Conservation (phyloP, 2,113 vertebrate genomes). For the Origma solitaria region DNA sequence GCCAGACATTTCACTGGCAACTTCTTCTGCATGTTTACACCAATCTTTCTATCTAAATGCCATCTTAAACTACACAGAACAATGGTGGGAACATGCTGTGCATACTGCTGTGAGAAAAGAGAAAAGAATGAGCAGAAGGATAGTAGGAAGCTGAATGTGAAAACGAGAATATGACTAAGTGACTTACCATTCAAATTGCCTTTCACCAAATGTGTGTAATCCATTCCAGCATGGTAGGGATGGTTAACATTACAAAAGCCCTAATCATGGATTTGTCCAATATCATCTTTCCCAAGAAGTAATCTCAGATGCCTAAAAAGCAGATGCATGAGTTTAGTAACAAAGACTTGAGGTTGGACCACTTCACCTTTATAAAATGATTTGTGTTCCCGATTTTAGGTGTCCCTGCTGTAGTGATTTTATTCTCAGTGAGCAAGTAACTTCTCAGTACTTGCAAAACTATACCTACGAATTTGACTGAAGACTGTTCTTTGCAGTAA, state of each 20-base stretch:
- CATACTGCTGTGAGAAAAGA: neutral
- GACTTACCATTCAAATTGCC: conserved; percentile 65
- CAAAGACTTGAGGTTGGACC: conserved; percentile 25
- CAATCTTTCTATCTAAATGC: conserved; percentile 26
- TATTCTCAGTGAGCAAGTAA: conserved; percentile 56
- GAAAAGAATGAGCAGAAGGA: conserved; percentile 56
- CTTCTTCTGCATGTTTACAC: conserved; percentile 50
- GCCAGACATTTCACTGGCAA: conserved; percentile 29
- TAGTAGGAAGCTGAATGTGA: conserved; percentile 68
- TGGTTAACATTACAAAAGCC: conserved; percentile 68
- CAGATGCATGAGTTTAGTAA: conserved; percentile 60
- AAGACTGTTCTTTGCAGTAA: conserved; percentile 51
- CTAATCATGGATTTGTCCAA: conserved; percentile 67
- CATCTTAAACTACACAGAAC: conserved; percentile 55
- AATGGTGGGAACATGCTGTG: conserved; percentile 49
- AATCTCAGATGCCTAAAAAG: conserved; percentile 48
- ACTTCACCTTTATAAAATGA: conserved; percentile 38
- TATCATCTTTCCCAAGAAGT: conserved; percentile 66
- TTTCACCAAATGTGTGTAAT: conserved; percentile 63
- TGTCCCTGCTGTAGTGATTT: conserved; percentile 58
- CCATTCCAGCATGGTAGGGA: conserved; percentile 67
- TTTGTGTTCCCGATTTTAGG: conserved; percentile 63
- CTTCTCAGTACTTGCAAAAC: conserved; percentile 64
- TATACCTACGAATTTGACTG: conserved; percentile 49
- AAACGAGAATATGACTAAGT: conserved; percentile 68